Evolutionary conservation across 2,888 invertebrate genomes (phyloP), one percentile per base, ranked within the genome.

Genomic region (Monopis laevigella): DNA sequence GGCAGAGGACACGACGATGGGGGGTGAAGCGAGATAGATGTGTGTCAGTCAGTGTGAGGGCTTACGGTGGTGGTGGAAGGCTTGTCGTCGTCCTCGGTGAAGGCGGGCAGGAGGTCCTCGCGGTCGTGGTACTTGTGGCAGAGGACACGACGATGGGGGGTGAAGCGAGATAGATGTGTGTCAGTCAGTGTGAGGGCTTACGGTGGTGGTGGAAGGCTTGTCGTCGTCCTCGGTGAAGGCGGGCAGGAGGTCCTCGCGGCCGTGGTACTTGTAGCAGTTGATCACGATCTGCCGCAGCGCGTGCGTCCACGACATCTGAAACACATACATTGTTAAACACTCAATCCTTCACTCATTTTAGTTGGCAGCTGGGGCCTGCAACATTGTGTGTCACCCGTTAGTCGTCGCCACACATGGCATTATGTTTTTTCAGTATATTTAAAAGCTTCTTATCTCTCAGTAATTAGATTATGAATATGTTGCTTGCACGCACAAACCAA

Each of bases 1-100:
- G 98, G 78, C 98, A 98, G 80, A 97, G 97, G 61, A 96, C 92
- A n/a, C n/a, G n/a, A n/a, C n/a, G n/a, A n/a, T n/a, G n/a, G n/a
- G n/a, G n/a, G n/a, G n/a, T n/a, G n/a, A n/a, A n/a, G n/a, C n/a
- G n/a, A n/a, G n/a, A n/a, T n/a, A n/a, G n/a, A n/a, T n/a, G n/a
- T n/a, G n/a, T n/a, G n/a, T n/a, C n/a, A n/a, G n/a, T n/a, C n/a
- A n/a, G n/a, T n/a, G n/a, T n/a, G n/a, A n/a, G n/a, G 24, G 10
- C 36, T 36, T 3, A 36, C 36, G 18, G n/a, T 36, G 51, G 72
- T 65, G 53, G 78, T 62, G 55, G 85, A 51, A 43, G 58, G 56
- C 29, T 92, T 91, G 48, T 94, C 94, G 45, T 94, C 93, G 44
- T 95, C 94, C 61, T 96, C 96, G 40, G 88, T 91, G 80, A 97